Base-by-base conservation (phyloP, 1,140 invertebrate species). In the Wasmannia auropunctata region DNA sequence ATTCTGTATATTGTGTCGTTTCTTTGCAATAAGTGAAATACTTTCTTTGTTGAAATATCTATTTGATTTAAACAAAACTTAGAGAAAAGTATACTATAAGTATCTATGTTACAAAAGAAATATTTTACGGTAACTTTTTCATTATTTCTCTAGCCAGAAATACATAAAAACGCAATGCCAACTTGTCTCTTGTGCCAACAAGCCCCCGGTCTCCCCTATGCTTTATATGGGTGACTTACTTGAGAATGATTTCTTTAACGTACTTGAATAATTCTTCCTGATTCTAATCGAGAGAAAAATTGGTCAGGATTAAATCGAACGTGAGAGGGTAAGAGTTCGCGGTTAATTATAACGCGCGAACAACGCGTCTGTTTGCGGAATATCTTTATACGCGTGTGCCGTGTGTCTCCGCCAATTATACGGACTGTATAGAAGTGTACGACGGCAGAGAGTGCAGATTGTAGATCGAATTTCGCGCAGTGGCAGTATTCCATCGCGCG, bases 401-500 rank as follows among this genome's bases (percentile, higher is more conserved):
- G n/a, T 74, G 67, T 67, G 31, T 70, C 37, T 74, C 74, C 16
- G 51, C 31, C 81, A 88, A 89, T 89, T 89, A 65, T 79, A 37
- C 51, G 16, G 16, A 25, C 16, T 28, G 14, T 69, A 74, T 72
- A 4, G n/a, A 72, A 72, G 67, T 85, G 22, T 69, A 25, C 63
- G 46, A 43, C 81, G n/a, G 54, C 62, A 65, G 63, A 65, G 63
- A 54, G 25, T 65, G 76, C 40, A 43, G 79, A 88, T 88, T 79
- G 70, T 56, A 60, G 87, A 85, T 88, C 81, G 86, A 85, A 75
- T 86, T 28, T 75, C 49, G 74, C 58, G 40, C 62, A 72, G 86
- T 70, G 54, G 79, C 58, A 60, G 81, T 69, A 88, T 89, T 88
- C 87, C 87, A 89, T 89, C 86, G 81, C 56, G 37, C 74, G 65